These are phyloP conservation scores for Porites evermanni DNA, from an alignment of 92 coral and sea anemone species.

Conservation along the genomic window DNA sequence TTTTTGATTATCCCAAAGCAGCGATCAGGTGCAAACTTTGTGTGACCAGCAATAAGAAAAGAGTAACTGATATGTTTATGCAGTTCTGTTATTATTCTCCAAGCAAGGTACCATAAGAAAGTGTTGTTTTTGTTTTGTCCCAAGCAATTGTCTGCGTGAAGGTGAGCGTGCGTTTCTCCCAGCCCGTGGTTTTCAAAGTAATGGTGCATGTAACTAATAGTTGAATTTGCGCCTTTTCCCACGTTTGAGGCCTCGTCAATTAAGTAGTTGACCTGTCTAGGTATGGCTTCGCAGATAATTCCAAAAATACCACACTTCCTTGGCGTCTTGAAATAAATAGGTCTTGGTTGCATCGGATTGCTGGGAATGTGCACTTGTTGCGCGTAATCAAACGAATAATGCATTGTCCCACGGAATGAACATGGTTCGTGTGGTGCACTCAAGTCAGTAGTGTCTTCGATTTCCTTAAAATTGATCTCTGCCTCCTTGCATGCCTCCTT, in stretches of 20 bases:
- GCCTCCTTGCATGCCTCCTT: conserved; percentile 45
- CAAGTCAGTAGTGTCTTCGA: background rate
- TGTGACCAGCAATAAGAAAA: conserved; percentile 66
- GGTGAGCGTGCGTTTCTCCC: conserved; percentile 41
- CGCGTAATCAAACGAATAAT: conserved; percentile 63
- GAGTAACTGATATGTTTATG: background rate
- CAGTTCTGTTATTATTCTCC: conserved; percentile 12
- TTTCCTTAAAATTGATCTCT: background rate
- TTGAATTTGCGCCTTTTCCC: conserved; percentile 10
- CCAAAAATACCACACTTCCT: too few species aligned
- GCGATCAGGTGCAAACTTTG: conserved; percentile 61
- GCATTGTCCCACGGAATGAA: conserved; percentile 41
- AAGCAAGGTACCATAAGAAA: conserved; percentile 43
- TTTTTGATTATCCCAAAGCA: conserved; percentile 68
- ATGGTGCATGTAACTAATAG: conserved; percentile 35
- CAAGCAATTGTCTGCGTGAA: conserved; percentile 55
- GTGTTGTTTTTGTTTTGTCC: conserved; percentile 57
- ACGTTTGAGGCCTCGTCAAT: too few species aligned
- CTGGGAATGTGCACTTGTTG: conserved; percentile 56
- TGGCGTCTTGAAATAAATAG: background rate
- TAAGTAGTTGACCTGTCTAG: too few species aligned
- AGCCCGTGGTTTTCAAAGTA: conserved; percentile 31
- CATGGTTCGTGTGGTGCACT: conserved; percentile 20
- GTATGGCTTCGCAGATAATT: too few species aligned
- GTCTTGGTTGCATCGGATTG: conserved; percentile 55